Conservation (phyloP, 2,888 invertebrate genomes). For the Agrochola circellaris region DNA sequence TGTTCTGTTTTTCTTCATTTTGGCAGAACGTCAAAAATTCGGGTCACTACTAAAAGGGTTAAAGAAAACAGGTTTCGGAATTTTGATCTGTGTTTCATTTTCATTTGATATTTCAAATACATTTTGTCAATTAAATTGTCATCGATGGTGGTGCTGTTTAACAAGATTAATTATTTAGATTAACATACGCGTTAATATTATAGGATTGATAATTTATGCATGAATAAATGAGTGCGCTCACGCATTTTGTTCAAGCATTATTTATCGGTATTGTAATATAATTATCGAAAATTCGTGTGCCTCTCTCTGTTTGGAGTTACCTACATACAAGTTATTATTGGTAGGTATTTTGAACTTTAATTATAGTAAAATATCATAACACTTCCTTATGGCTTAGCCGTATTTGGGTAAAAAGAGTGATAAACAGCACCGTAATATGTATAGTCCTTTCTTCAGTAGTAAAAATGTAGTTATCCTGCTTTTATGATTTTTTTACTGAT, state of each 20-base stretch:
- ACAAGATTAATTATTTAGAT: slow-evolving; percentile 47
- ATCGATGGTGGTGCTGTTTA: neutral
- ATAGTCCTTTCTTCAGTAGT: too few species aligned
- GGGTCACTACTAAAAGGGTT: slow-evolving; percentile 29
- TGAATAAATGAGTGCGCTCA: slow-evolving; percentile 49
- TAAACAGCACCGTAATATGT: neutral
- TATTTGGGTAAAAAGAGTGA: neutral
- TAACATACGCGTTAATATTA: slow-evolving; percentile 41
- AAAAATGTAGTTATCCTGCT: neutral
- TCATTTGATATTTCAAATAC: slow-evolving; percentile 37
- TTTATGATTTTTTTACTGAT: neutral
- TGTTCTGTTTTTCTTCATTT: slow-evolving; percentile 44
- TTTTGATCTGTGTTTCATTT: slow-evolving; percentile 20
- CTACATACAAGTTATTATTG: neutral
- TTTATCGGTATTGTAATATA: slow-evolving; percentile 37
- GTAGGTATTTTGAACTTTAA: neutral
- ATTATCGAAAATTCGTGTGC: slow-evolving; percentile 23
- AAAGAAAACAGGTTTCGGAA: slow-evolving; percentile 21
- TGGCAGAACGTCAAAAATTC: slow-evolving; percentile 48
- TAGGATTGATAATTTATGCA: slow-evolving; percentile 34
- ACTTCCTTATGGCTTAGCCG: too few species aligned
- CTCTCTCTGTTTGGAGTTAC: slow-evolving; percentile 28
- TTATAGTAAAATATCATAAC: too few species aligned
- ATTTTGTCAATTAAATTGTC: slow-evolving; percentile 27
- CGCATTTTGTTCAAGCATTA: slow-evolving; percentile 54